Evolutionary conservation across 2,113 vertebrate species (phyloP), one percentile per base, ranked within the genome.

Genomic region (Melanocharis versteri): DNA sequence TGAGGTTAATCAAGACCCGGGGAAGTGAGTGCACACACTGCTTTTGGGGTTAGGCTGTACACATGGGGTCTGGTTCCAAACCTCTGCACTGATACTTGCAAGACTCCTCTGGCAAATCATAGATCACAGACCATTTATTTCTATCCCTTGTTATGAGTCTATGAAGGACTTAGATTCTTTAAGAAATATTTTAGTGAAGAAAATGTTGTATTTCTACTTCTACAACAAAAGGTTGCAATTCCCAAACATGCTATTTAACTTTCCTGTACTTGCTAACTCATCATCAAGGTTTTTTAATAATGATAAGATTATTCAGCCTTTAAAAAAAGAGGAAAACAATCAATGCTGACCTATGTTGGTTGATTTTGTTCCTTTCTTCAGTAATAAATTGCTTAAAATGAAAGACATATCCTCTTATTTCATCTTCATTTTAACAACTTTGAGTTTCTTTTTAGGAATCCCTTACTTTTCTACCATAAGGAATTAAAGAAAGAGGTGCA

Each of bases 1-100:
- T 89, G 90, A 96, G 81, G 51, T 84, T 93, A 93, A 84, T 93
- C 51, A 91, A 91, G 51, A 62, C 77, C 40, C 26, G 81, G 72
- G 69, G 89, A 96, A 96, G 91, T 91, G 33, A 35, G 39, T 22
- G 75, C 69, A 93, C 72, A 78, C 69, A 31, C 13, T 78, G 89
- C 60, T 64, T 87, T 45, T 0, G 2, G 73, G 77, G 64, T 54
- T 58, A 76, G 39, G 18, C 83, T 84, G 23, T 54, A 62, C 69
- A 57, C 83, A 31, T 6, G 78, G 60, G 87, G 21, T 48, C 53
- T 95, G 27, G 22, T 89, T 66, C 23, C 13, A 81, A 65, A 16
- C 35, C 53, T 87, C 58, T 54, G 13, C 30, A 62, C 39, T 31
- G 69, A 54, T 11, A 62, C n/a, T 58, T 94, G 68, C 27, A 84